A percentile compares a stretch with the other conserved stretches of the same genome.
Evolutionary conservation across 2,888 invertebrate genomes (phyloP).

Genomic region (Heliothis peltigera): DNA sequence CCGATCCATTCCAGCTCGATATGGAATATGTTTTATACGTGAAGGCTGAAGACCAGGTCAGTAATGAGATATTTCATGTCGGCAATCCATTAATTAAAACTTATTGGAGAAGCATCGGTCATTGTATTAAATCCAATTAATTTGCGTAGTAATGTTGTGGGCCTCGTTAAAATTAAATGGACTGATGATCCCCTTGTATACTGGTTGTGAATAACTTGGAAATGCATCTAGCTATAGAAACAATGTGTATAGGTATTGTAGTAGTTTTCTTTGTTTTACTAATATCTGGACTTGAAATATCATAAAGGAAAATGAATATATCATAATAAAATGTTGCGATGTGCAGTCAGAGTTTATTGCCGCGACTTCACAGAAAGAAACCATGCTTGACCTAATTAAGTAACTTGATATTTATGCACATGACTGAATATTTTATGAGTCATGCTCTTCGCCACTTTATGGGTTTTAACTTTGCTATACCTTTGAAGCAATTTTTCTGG

Average conservation of each 20-base stretch:
- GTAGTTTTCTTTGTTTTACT: background rate
- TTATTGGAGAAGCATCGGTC: constrained; percentile 12
- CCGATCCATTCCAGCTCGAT: constrained; percentile 97
- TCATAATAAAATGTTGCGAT: constrained; percentile 1
- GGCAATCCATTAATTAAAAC: constrained; percentile 26
- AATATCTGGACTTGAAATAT: background rate
- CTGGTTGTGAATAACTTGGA: constrained; percentile 5
- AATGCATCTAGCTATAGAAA: background rate
- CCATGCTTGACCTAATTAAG: constrained; percentile 56
- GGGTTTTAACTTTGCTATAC: constrained; percentile 1
- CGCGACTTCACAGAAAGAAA: constrained; percentile 58
- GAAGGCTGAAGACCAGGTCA: constrained; percentile 97
- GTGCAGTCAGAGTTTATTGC: constrained; percentile 20
- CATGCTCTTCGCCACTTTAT: constrained; percentile 36
- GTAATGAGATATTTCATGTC: constrained; percentile 18
- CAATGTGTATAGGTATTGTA: background rate
- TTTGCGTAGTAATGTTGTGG: constrained; percentile 6
- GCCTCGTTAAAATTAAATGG: constrained; percentile 25
- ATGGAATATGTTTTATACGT: constrained; percentile 99
- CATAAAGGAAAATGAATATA: background rate
- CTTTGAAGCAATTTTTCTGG: background rate
- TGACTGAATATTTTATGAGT: constrained; percentile 58
- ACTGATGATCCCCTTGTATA: constrained; percentile 14
- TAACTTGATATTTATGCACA: constrained; percentile 62
- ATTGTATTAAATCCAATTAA: constrained; percentile 25